Percentiles rank a stretch among this genome's conserved stretches.
phyloP scores from a whole-genome alignment of 2,888 invertebrate genomes.

The Rhingia campestris region DNA sequence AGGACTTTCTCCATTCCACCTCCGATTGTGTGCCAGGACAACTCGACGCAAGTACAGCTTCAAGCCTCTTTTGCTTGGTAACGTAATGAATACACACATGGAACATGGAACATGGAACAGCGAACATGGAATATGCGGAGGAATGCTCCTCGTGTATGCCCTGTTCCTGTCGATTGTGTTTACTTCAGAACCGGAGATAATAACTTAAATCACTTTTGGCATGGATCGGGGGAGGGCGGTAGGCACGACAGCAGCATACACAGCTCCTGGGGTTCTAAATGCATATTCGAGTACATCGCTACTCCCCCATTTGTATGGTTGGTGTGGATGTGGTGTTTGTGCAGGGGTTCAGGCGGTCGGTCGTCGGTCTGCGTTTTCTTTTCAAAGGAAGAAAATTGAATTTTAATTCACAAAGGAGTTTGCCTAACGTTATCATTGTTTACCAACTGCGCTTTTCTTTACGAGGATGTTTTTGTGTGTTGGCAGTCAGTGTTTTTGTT shows the following conservation, averaged over 20 bases:
- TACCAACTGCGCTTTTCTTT: slow-evolving; percentile 74
- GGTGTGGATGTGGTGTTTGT: neutral
- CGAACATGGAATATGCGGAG: slow-evolving; percentile 15
- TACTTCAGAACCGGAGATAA: slow-evolving; percentile 71
- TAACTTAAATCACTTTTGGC: slow-evolving; percentile 72
- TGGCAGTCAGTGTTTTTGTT: slow-evolving; percentile 12
- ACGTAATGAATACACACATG: slow-evolving; percentile 36
- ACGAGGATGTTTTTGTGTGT: slow-evolving; percentile 36
- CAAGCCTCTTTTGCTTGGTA: slow-evolving; percentile 34
- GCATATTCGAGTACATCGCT: neutral
- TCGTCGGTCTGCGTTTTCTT: slow-evolving; percentile 62
- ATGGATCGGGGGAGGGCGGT: slow-evolving; percentile 6
- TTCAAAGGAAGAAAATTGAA: slow-evolving; percentile 74
- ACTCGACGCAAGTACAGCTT: slow-evolving; percentile 16
- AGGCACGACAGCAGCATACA: neutral
- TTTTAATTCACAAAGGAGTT: slow-evolving; percentile 75
- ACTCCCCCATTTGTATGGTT: slow-evolving; percentile 1
- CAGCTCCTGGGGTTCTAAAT: slow-evolving; percentile 5
- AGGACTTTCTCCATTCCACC: slow-evolving; percentile 37
- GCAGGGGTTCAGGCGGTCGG: slow-evolving; percentile 21
- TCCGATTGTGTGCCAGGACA: slow-evolving; percentile 46
- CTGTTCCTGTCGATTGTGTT: slow-evolving; percentile 69
- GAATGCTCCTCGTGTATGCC: slow-evolving; percentile 23
- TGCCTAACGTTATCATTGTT: slow-evolving; percentile 74
- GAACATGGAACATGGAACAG: neutral